Percentiles rank a stretch among this genome's conserved stretches.
Conservation (phyloP, 1,140 invertebrate species). For the Mya arenaria region DNA sequence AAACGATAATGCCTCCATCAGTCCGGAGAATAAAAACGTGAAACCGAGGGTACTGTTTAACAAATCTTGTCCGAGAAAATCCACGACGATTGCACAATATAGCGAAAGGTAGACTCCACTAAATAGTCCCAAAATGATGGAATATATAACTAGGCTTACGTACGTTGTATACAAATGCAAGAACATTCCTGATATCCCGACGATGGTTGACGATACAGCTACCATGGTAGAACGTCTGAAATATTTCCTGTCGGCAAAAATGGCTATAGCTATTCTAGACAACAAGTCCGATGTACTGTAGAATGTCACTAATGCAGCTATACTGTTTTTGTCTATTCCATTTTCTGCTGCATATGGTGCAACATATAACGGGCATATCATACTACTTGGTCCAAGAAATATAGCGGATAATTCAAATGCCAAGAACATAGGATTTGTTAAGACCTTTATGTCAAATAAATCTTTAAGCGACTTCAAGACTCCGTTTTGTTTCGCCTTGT, state of each 20-base stretch:
- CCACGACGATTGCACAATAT: too few relatives aligned
- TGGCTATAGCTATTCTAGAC: background rate
- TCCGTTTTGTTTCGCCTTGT: too few relatives aligned
- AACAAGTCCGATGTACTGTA: conserved; percentile 1
- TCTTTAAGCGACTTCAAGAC: background rate
- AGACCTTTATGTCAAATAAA: background rate
- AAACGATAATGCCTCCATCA: too few relatives aligned
- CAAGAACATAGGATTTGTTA: background rate
- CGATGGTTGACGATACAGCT: background rate
- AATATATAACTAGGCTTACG: background rate
- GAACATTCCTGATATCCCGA: background rate
- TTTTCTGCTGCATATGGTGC: conserved; percentile 17
- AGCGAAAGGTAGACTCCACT: background rate
- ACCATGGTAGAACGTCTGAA: conserved; percentile 4
- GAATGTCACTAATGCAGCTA: background rate
- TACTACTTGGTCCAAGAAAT: background rate
- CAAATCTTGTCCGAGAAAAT: too few relatives aligned
- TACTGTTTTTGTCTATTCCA: background rate
- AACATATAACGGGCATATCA: background rate
- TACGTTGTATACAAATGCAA: background rate
- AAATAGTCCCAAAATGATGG: background rate
- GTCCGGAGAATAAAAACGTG: too few relatives aligned
- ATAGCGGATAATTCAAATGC: background rate
- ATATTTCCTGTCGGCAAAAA: conserved; percentile 3
- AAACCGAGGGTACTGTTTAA: too few relatives aligned